These are phyloP conservation scores for Stomorhina lunata DNA, from an alignment of 2,888 invertebrate species.

Conservation along the genomic window DNA sequence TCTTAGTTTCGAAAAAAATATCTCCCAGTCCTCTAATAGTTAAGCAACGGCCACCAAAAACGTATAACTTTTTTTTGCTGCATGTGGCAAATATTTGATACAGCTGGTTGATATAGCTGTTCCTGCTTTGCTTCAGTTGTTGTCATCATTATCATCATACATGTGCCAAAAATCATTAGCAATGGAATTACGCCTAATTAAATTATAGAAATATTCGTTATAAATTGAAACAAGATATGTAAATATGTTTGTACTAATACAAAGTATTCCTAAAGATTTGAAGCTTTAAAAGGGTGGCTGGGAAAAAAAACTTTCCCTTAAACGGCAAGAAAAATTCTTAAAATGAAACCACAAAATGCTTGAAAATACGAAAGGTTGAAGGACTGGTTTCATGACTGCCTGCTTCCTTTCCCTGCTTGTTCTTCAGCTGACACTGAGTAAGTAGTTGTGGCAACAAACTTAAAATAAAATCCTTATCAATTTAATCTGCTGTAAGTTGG, in stretches of 20 bases:
- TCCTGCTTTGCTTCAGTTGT: neutral
- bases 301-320: slow-evolving; percentile 11
- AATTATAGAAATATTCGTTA: slow-evolving; percentile 67
- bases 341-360: neutral
- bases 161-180: slow-evolving; percentile 79
- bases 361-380: neutral
- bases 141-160: slow-evolving; percentile 59
- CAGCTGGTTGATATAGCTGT: neutral
- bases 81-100: slow-evolving; percentile 40
- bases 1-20: no score
- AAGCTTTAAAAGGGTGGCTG: slow-evolving; percentile 4
- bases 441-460: slow-evolving; percentile 64
- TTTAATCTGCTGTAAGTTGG: slow-evolving; percentile 70
- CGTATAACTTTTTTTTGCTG: slow-evolving; percentile 19
- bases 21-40: neutral
- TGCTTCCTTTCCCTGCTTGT: no score
- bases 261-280: neutral
- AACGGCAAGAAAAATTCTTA: neutral
- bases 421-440: no score
- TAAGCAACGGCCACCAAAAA: slow-evolving; percentile 23
- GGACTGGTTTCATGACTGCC: neutral
- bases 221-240: slow-evolving; percentile 53
- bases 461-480: slow-evolving; percentile 71
- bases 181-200: slow-evolving; percentile 78
- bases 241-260: no score